Conservation (phyloP, 2,888 invertebrate genomes). For the Conomelus anceps region DNA sequence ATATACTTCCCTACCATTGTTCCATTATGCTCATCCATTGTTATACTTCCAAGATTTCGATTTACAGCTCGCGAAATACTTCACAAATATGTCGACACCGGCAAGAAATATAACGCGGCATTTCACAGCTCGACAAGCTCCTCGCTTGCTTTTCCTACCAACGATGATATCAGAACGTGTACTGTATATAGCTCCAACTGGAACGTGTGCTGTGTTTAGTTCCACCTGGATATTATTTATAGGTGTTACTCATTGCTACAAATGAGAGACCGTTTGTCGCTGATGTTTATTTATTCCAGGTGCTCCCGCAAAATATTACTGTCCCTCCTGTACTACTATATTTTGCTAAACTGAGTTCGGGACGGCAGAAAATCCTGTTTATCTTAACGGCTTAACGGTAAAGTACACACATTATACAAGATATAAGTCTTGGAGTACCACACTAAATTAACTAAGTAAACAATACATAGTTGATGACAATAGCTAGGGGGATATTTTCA, state of each 20-base stretch:
- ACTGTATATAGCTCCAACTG: neutral
- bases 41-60: too few relatives aligned
- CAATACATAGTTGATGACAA: neutral
- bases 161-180: neutral
- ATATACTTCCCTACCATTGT: neutral
- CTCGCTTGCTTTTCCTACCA: neutral
- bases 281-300: neutral
- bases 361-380: neutral
- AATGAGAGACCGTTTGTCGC: neutral
- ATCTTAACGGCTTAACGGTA: neutral
- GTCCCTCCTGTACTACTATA: too few relatives aligned
- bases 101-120: neutral
- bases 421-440: neutral
- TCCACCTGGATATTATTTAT: neutral
- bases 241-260: neutral
- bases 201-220: neutral
- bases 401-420: neutral
- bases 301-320: neutral
- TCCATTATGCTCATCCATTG: neutral
- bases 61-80: neutral
- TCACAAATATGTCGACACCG: neutral
- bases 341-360: neutral
- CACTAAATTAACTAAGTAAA: neutral
- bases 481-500: neutral
- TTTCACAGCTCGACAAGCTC: neutral